Evolutionary conservation across 2,113 vertebrate genomes (phyloP).

Genomic region (Microcebus griseorufus): DNA sequence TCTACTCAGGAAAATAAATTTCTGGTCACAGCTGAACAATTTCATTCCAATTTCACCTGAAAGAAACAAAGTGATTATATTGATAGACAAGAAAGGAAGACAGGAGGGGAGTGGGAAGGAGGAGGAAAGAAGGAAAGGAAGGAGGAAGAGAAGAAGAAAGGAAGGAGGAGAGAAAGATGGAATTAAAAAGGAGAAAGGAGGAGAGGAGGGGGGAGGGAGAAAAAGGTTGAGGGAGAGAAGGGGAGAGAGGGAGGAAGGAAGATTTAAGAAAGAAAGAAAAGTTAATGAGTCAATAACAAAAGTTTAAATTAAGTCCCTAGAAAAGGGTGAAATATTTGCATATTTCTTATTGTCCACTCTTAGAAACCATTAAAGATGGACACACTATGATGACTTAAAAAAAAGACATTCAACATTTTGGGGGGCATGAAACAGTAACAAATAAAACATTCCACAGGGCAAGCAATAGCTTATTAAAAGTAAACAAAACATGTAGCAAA

Average conservation of each 20-base stretch:
- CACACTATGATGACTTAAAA: not conserved
- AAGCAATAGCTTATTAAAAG: conserved; percentile 65
- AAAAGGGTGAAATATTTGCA: conserved; percentile 49
- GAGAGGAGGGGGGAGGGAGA: too few relatives aligned
- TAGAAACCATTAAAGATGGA: conserved; percentile 53
- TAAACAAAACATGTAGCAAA: conserved; percentile 59
- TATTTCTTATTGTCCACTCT: conserved; percentile 55
- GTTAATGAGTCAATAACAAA: conserved; percentile 41
- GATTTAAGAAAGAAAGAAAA: conserved; percentile 38
- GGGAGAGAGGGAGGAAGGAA: too few relatives aligned
- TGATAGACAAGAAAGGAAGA: not conserved
- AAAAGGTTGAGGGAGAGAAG: not conserved
- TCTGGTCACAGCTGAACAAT: conserved; percentile 85
- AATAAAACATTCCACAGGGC: conserved; percentile 54
- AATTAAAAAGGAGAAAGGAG: too few relatives aligned
- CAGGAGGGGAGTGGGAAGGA: too few relatives aligned
- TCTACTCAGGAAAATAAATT: conserved; percentile 86
- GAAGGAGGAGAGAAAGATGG: too few relatives aligned
- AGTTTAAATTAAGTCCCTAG: conserved; percentile 30
- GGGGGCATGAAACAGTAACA: conserved; percentile 38
- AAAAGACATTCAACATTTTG: not conserved
- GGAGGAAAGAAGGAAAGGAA: not conserved
- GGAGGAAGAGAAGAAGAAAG: not conserved
- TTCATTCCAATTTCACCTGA: conserved; percentile 82
- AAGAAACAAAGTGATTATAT: conserved; percentile 74